These are phyloP conservation scores for Leuciscus idus DNA, from an alignment of 2,113 vertebrate species.

Conservation along the genomic window DNA sequence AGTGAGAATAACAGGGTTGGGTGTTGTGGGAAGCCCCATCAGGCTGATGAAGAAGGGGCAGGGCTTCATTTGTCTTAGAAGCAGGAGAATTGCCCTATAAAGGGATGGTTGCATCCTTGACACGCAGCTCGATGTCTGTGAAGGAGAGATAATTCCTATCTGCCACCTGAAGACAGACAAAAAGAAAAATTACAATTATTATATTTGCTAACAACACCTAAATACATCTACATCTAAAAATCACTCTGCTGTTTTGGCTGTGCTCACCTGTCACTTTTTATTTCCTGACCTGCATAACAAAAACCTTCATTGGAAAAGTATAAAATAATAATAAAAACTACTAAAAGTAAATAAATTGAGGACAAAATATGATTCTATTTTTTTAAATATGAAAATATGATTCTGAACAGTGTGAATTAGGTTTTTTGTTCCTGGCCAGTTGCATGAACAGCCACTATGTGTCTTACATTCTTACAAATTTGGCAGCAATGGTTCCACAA, in stretches of 20 bases:
- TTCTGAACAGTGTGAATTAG: not conserved
- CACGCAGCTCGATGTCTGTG: conserved; percentile 56
- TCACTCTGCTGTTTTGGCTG: not conserved
- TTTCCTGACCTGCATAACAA: not conserved
- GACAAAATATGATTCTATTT: not conserved
- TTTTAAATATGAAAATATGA: not conserved
- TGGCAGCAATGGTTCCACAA: too few species aligned
- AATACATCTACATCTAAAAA: not conserved
- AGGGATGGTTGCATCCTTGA: conserved; percentile 16
- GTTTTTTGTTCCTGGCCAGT: not conserved
- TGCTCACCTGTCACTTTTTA: not conserved
- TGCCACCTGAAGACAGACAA: conserved; percentile 57
- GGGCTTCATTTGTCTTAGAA: conserved; percentile 56
- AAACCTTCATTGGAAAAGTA: not conserved
- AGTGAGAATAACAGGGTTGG: conserved; percentile 16
- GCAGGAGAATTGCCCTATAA: not conserved
- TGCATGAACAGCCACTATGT: not conserved
- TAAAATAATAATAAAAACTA: not conserved
- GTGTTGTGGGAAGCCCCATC: conserved; percentile 45
- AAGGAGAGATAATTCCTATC: conserved; percentile 58
- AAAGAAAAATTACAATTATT: not conserved
- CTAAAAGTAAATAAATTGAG: not conserved
- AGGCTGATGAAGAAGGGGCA: conserved; percentile 56
- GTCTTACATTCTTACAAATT: too few species aligned
- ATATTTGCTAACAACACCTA: not conserved